These are phyloP conservation scores for Paracentrotus lividus DNA, from an alignment of 53 echinoderm and acorn worm species.

Conservation along the genomic window DNA sequence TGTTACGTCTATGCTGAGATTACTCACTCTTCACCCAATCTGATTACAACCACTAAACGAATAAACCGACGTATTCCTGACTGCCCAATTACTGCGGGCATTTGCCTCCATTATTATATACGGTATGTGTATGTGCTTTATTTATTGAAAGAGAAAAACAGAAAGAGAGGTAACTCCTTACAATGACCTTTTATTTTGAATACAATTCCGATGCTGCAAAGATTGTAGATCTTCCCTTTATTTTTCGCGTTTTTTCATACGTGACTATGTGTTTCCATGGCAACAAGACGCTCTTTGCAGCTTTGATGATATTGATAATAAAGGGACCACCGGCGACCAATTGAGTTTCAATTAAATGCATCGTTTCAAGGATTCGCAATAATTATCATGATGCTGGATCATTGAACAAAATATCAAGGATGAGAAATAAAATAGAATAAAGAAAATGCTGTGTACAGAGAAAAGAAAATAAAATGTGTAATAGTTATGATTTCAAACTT, in stretches of 20 bases:
- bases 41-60: not conserved
- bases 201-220: no score
- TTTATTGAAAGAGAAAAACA: no score
- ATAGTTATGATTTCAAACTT: no score
- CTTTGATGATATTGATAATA: not conserved
- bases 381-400: not conserved
- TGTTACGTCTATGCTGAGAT: no score
- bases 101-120: not conserved
- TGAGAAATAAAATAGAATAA: not conserved
- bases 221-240: not conserved
- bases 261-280: not conserved
- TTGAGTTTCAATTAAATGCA: conserved; percentile 1
- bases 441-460: no score
- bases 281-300: not conserved
- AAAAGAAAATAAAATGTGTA: no score
- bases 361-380: not conserved
- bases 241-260: not conserved
- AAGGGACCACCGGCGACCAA: not conserved
- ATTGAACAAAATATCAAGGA: not conserved
- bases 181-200: no score
- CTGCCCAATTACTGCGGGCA: not conserved
- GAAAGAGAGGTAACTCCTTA: no score
- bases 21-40: not conserved
- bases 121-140: no score
- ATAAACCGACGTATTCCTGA: not conserved